phyloP scores from a whole-genome alignment of 1,140 invertebrate species.

The Camponotus vicinus region DNA sequence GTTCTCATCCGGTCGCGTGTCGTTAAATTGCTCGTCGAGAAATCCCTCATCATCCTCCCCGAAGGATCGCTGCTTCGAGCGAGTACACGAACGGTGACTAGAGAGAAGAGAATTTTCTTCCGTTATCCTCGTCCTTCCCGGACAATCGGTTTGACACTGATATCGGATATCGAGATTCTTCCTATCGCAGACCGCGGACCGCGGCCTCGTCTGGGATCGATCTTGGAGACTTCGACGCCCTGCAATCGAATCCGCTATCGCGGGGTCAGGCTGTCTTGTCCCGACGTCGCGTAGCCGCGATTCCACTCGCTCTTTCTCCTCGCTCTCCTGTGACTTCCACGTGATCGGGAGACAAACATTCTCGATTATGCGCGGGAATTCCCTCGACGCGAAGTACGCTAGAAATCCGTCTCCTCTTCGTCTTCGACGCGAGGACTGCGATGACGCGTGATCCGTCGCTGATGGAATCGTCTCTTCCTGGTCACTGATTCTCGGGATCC shows the following conservation, averaged over 20 bases:
- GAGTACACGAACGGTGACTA: slow-evolving; percentile 40
- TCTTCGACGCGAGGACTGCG: neutral
- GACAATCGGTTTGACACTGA: neutral
- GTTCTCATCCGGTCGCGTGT: slow-evolving; percentile 47
- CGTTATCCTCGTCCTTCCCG: neutral
- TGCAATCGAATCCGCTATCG: slow-evolving; percentile 10
- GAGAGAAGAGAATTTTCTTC: slow-evolving; percentile 26
- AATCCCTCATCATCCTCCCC: neutral
- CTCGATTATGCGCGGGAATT: neutral
- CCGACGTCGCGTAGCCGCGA: slow-evolving; percentile 32
- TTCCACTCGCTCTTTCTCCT: slow-evolving; percentile 22
- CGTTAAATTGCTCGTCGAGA: neutral
- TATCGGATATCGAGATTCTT: neutral
- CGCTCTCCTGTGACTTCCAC: neutral
- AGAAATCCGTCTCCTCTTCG: neutral
- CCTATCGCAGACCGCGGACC: neutral
- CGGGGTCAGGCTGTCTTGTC: neutral
- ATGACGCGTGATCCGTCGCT: too few species aligned
- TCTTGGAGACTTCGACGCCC: slow-evolving; percentile 18
- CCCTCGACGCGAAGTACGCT: neutral
- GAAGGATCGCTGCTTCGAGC: neutral
- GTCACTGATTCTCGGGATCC: slow-evolving; percentile 29
- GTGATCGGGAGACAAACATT: slow-evolving; percentile 8
- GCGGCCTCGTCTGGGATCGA: slow-evolving; percentile 16
- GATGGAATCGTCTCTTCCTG: too few species aligned